Base-by-base conservation (phyloP, 1,140 invertebrate species). In the Rhynchophorus ferrugineus region DNA sequence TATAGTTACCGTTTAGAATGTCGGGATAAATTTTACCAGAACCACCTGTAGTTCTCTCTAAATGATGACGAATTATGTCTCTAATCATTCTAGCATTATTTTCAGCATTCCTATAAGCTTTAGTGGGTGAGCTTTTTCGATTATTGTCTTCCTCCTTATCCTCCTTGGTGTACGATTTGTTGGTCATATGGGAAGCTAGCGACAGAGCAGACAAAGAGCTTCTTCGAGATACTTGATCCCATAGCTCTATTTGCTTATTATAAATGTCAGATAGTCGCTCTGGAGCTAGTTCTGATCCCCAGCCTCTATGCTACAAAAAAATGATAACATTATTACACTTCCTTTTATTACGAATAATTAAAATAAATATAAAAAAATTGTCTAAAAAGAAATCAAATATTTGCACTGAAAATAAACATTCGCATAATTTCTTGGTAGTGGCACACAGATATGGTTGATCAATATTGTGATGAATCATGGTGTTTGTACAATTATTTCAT, bases 91-190 rank as follows among this genome's bases (percentile, higher is more conserved):
- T 69, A 60, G 72, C 71, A 64, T 72, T 73, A 68, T 73, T 69
- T 66, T 72, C 67, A 51, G 64, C 62, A 54, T 70, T 71, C 63
- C 63, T 71, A 68, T 65, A 67, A 45, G 67, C 65, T 69, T 83
- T 84, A 61, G 80, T 81, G 33, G 83, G 82, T 19, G 76, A 78
- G 11, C 76, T 82, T 67, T 88, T 87, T 59, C 84, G 85, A 61
- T 85, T 87, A 67, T 85, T 87, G 69, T 90, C 88, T 59, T 86
- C 84, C 48, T 90, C 87, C 66, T 91, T 91, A 64, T 91, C 87
- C 65, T 89, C 87, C 62, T 90, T 87, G 45, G 86, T 86, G 60
- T 88, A 81, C 43, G 83, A 82, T 71, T 82, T 82, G 70, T 85
- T 84, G 72, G 85, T 82, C 73, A 85, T 83, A 29, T 55, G 53